Percentiles rank a stretch among this genome's conserved stretches.
These are phyloP conservation scores for Triops longicaudatus DNA, from an alignment of 1,140 invertebrate species.

Conservation along the genomic window DNA sequence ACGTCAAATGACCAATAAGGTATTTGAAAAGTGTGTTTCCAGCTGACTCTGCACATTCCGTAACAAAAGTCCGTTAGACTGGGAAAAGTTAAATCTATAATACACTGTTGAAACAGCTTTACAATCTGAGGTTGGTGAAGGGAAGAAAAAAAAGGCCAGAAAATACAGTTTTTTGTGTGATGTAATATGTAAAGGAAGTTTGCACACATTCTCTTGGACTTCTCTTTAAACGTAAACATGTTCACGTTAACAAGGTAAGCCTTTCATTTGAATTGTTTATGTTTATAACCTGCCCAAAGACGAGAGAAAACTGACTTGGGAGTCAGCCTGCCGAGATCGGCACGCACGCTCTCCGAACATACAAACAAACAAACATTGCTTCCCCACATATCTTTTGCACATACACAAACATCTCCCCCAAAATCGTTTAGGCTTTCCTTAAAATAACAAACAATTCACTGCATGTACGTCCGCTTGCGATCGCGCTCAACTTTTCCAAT, in stretches of 20 bases:
- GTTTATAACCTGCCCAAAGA: not conserved
- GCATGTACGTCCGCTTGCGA: not conserved
- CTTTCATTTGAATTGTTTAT: not conserved
- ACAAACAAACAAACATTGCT: not conserved
- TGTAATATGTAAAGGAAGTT: not conserved
- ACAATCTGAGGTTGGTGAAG: not conserved
- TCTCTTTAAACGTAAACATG: not conserved
- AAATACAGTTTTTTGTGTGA: not conserved
- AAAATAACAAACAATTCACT: not conserved
- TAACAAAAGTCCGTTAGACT: not conserved
- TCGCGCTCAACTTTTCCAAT: not conserved
- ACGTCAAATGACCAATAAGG: not conserved
- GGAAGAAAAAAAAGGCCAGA: not conserved
- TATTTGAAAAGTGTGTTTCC: not conserved
- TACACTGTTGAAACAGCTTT: not conserved
- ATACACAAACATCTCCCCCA: not conserved
- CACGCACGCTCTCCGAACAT: not conserved
- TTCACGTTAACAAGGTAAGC: not conserved
- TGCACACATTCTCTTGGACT: not conserved
- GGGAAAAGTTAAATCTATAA: not conserved
- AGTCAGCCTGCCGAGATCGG: not conserved
- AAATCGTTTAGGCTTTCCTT: not conserved
- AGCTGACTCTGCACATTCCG: not conserved
- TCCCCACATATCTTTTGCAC: not conserved
- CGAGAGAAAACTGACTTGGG: constrained; percentile 3